Conservation (phyloP, 2,797 vertebrate species). For the Tapera naevia region DNA sequence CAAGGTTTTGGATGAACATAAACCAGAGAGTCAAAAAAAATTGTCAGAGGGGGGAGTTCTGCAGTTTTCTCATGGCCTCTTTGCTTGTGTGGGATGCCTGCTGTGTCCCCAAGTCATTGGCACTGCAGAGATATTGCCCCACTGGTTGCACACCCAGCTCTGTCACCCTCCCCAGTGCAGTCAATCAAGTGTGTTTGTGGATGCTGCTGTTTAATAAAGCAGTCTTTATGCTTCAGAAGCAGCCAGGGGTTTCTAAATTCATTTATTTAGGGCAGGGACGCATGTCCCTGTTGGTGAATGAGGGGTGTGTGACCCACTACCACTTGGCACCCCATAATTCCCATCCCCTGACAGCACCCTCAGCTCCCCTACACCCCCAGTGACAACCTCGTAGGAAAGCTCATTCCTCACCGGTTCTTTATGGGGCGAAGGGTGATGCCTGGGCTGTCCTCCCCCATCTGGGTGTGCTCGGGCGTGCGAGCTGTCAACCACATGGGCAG, state of each 20-base stretch:
- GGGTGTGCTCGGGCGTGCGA: not conserved
- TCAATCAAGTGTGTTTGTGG: not conserved
- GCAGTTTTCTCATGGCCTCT: not conserved
- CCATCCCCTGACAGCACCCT: not conserved
- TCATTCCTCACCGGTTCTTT: not conserved
- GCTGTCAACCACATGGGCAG: not conserved
- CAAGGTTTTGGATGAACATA: not conserved
- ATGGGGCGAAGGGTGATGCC: constrained; percentile 19
- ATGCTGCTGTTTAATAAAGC: not conserved
- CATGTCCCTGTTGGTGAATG: not conserved
- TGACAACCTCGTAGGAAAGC: not conserved
- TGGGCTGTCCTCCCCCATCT: not conserved
- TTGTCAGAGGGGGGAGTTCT: not conserved
- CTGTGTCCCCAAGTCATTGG: too few relatives aligned
- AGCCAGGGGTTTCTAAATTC: not conserved
- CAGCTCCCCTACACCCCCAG: not conserved
- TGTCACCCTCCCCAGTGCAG: accelerated
- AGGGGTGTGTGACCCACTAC: not conserved
- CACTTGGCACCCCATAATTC: constrained; percentile 15
- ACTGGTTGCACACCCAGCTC: accelerated
- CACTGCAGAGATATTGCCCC: accelerated
- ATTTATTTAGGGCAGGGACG: not conserved
- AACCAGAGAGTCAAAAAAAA: too few relatives aligned
- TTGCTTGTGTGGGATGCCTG: accelerated
- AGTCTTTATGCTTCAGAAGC: not conserved